phyloP scores from a whole-genome alignment of 2,888 invertebrate genomes.

The Biston betularia region DNA sequence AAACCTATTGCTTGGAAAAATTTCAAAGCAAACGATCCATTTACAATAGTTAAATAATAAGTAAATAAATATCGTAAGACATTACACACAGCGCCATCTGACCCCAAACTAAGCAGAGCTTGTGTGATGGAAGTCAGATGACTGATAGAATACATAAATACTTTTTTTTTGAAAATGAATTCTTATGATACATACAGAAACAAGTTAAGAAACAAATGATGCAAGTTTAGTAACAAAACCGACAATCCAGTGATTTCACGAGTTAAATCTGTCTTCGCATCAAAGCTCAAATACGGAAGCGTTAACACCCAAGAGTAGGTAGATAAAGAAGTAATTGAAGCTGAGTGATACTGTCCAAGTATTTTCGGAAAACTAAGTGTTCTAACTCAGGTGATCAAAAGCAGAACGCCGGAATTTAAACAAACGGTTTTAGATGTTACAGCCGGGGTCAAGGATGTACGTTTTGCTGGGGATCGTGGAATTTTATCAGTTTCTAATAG shows the following conservation, averaged over 20 bases:
- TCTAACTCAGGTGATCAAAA: slow-evolving; percentile 36
- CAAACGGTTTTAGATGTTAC: slow-evolving; percentile 19
- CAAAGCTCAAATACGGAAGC: slow-evolving; percentile 32
- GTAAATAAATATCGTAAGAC: too few relatives aligned
- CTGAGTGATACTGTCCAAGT: slow-evolving; percentile 36
- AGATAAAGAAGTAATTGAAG: slow-evolving; percentile 15
- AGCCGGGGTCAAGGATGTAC: slow-evolving; percentile 28
- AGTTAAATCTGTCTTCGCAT: slow-evolving; percentile 34
- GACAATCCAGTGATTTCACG: slow-evolving; percentile 15
- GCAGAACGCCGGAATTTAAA: slow-evolving; percentile 31
- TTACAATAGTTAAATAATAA: neutral
- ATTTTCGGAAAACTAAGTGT: slow-evolving; percentile 35
- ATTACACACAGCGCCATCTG: too few relatives aligned
- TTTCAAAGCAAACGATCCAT: neutral
- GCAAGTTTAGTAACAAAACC: slow-evolving; percentile 16
- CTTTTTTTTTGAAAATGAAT: too few relatives aligned
- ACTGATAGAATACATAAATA: too few relatives aligned
- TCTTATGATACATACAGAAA: too few relatives aligned
- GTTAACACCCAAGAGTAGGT: slow-evolving; percentile 15
- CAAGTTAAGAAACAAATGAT: too few relatives aligned
- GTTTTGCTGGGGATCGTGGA: neutral
- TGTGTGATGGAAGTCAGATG: too few relatives aligned
- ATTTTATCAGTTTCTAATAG: neutral
- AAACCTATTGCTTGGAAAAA: neutral
- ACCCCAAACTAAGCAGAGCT: too few relatives aligned